Evolutionary conservation across 2,113 vertebrate genomes (phyloP).

Genomic region (Pampusana beccarii): DNA sequence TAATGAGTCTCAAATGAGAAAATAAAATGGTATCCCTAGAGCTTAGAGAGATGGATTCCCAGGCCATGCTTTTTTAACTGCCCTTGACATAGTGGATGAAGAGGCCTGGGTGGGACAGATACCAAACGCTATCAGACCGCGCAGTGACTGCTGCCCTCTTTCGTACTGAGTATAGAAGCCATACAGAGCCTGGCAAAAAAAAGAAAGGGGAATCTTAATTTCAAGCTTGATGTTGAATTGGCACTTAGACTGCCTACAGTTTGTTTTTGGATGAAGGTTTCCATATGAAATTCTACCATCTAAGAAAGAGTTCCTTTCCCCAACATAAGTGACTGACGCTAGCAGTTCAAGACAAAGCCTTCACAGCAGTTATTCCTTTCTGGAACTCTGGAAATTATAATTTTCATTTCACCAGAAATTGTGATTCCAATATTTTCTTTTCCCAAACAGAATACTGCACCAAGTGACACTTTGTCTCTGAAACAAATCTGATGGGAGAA

Average conservation of each 20-base stretch:
- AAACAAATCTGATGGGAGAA: background rate
- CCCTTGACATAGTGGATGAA: background rate
- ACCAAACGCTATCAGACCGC: background rate
- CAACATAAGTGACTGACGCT: background rate
- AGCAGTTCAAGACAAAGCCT: background rate
- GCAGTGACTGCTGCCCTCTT: background rate
- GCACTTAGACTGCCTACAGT: background rate
- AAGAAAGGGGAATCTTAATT: background rate
- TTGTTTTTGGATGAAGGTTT: background rate
- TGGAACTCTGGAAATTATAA: background rate
- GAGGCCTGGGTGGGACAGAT: background rate
- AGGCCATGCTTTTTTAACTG: background rate
- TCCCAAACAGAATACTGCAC: background rate
- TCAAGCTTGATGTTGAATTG: background rate
- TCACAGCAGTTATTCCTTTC: background rate
- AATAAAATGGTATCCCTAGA: background rate
- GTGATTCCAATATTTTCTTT: background rate
- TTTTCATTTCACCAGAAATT: background rate
- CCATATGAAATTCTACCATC: background rate
- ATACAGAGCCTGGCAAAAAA: background rate
- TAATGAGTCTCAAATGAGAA: background rate
- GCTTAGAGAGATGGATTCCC: background rate
- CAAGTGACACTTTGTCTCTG: background rate
- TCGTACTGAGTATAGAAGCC: background rate
- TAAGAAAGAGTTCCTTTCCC: background rate